These are phyloP conservation scores for Cynodonichthys magdalenae DNA, from an alignment of 2,797 vertebrate genomes.

Conservation along the genomic window DNA sequence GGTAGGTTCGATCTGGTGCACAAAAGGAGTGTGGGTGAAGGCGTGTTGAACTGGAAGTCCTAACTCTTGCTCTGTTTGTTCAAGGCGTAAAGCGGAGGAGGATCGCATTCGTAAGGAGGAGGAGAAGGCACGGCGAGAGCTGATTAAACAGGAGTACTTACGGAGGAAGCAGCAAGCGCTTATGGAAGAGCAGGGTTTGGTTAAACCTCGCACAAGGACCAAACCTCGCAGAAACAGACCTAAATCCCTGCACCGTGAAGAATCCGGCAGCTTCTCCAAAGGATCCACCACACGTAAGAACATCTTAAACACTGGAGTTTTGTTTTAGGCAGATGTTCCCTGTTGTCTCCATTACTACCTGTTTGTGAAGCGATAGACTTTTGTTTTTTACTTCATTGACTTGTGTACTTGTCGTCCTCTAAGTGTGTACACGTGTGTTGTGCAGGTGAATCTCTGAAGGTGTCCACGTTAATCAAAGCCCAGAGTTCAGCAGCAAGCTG, in stretches of 20 bases:
- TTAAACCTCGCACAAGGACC: slow-evolving; percentile 84
- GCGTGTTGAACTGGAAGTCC: neutral
- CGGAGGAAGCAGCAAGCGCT: slow-evolving; percentile 91
- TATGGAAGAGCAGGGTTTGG: slow-evolving; percentile 91
- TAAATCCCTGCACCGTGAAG: slow-evolving; percentile 90
- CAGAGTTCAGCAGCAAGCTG: slow-evolving; percentile 67
- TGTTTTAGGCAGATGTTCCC: neutral
- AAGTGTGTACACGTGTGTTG: slow-evolving; percentile 56
- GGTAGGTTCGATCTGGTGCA: slow-evolving; percentile 70
- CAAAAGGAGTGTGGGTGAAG: neutral
- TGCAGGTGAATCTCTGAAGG: slow-evolving; percentile 72
- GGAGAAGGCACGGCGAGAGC: slow-evolving; percentile 92
- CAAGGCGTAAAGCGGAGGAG: slow-evolving; percentile 94
- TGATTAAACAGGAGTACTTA: slow-evolving; percentile 97
- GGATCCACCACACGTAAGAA: slow-evolving; percentile 87
- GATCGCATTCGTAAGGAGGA: slow-evolving; percentile 95
- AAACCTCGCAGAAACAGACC: slow-evolving; percentile 85
- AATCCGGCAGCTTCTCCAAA: slow-evolving; percentile 79
- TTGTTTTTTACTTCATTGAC: neutral
- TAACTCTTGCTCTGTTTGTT: slow-evolving; percentile 11
- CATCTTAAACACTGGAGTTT: too few species aligned
- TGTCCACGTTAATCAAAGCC: slow-evolving; percentile 70
- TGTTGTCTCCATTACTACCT: slow-evolving; percentile 1
- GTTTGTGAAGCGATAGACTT: neutral
- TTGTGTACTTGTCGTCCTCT: slow-evolving; percentile 12